Evolutionary conservation across 1,140 invertebrate genomes (phyloP).

Genomic region (Eumaeus atala): DNA sequence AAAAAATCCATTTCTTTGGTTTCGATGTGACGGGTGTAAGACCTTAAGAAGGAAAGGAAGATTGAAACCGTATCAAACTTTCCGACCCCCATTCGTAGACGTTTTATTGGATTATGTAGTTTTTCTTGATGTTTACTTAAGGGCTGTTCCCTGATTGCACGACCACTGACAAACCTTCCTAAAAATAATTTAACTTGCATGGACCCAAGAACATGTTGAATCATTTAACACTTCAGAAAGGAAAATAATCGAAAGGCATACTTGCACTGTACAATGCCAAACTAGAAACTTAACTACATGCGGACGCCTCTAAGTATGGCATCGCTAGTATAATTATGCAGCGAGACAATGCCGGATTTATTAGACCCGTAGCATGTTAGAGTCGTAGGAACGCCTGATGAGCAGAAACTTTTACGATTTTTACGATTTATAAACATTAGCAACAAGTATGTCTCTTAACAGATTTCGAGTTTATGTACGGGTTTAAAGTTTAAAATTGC

Average conservation of each 20-base stretch:
- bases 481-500: constrained; percentile 18
- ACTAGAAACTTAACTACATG: too few relatives aligned
- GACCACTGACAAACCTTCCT: constrained; percentile 21
- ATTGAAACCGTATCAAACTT: constrained; percentile 17
- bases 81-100: constrained; percentile 17
- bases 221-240: too few relatives aligned
- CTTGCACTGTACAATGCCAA: too few relatives aligned
- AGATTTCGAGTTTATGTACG: constrained; percentile 19
- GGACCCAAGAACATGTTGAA: too few relatives aligned
- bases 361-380: constrained; percentile 16
- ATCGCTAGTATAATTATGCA: too few relatives aligned
- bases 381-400: constrained; percentile 14
- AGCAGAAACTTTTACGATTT: constrained; percentile 19
- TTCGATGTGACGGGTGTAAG: constrained; percentile 21
- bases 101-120: constrained; percentile 23
- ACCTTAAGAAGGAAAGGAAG: constrained; percentile 22
- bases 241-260: too few relatives aligned
- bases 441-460: constrained; percentile 12
- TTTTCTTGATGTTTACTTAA: constrained; percentile 26
- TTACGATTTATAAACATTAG: constrained; percentile 11
- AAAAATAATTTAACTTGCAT: background rate
- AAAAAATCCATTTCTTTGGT: constrained; percentile 23
- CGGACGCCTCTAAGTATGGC: too few relatives aligned
- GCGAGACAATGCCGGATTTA: background rate
- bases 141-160: constrained; percentile 20